Evolutionary conservation across 2,888 invertebrate species (phyloP).

Genomic region (Oligia strigilis): DNA sequence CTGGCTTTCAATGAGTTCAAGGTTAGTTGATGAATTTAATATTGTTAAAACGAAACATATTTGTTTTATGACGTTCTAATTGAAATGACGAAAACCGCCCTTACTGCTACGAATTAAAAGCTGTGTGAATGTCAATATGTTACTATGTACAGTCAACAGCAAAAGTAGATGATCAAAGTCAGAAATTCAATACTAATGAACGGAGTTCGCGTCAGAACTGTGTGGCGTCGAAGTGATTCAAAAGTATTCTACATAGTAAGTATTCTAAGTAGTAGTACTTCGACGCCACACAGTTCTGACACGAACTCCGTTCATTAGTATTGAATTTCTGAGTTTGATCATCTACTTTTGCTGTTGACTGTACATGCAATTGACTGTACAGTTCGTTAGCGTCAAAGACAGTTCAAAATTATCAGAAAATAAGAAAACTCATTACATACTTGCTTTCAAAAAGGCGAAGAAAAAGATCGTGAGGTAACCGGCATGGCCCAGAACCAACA

Average conservation of each 20-base stretch:
- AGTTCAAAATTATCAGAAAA: neutral
- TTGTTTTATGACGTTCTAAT: neutral
- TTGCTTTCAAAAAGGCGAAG: neutral
- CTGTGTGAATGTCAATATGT: neutral
- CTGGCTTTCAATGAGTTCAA: conserved; percentile 45
- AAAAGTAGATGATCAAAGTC: too few relatives aligned
- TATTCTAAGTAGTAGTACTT: too few relatives aligned
- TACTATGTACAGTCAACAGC: too few relatives aligned
- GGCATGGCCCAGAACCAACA: neutral
- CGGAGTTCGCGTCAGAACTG: too few relatives aligned
- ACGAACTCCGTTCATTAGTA: too few relatives aligned
- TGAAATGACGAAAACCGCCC: neutral
- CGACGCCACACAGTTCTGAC: too few relatives aligned
- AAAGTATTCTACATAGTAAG: too few relatives aligned
- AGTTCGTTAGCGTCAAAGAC: neutral
- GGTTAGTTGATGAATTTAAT: conserved; percentile 24
- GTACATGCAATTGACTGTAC: neutral
- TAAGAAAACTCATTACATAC: neutral
- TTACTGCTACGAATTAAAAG: neutral
- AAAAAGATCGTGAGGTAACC: neutral
- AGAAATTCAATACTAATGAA: too few relatives aligned
- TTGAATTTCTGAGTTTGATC: too few relatives aligned
- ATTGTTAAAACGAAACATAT: neutral
- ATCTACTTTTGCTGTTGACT: too few relatives aligned
- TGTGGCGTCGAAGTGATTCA: too few relatives aligned